These are phyloP conservation scores for Trachelipus rathkii DNA, from an alignment of 1,140 invertebrate species.

Conservation along the genomic window DNA sequence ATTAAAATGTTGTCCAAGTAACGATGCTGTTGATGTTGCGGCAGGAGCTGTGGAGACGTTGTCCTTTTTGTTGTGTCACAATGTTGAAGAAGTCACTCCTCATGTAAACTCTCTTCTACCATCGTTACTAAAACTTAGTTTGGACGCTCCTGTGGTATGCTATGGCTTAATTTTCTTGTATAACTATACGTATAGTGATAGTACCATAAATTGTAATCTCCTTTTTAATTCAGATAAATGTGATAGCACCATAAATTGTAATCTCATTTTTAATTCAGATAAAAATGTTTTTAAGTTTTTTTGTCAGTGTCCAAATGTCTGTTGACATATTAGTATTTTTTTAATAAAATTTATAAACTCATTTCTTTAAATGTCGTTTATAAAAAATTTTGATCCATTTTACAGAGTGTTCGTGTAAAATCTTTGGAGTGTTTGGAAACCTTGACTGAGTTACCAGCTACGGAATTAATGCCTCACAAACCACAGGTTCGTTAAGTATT, in stretches of 20 bases:
- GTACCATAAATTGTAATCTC: too few species aligned
- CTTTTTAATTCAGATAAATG: too few species aligned
- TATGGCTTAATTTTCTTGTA: too few species aligned
- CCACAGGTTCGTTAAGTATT: neutral
- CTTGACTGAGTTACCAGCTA: neutral
- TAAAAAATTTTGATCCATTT: neutral
- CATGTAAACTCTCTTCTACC: neutral
- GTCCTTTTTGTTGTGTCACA: neutral
- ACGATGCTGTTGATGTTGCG: neutral
- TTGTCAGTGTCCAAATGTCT: too few species aligned
- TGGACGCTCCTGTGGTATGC: neutral
- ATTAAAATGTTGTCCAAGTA: neutral
- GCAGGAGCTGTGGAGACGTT: neutral
- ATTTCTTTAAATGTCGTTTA: neutral
- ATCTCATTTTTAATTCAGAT: too few species aligned
- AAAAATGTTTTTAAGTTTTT: too few species aligned
- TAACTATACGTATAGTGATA: too few species aligned
- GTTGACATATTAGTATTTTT: too few species aligned
- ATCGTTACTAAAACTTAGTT: neutral
- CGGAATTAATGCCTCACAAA: neutral
- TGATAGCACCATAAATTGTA: too few species aligned
- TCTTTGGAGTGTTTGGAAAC: neutral
- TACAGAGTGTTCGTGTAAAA: neutral
- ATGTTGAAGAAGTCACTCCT: neutral
- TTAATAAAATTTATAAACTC: too few species aligned